Evolutionary conservation across 2,888 invertebrate species (phyloP).

Genomic region (Lithophane ornitopus): DNA sequence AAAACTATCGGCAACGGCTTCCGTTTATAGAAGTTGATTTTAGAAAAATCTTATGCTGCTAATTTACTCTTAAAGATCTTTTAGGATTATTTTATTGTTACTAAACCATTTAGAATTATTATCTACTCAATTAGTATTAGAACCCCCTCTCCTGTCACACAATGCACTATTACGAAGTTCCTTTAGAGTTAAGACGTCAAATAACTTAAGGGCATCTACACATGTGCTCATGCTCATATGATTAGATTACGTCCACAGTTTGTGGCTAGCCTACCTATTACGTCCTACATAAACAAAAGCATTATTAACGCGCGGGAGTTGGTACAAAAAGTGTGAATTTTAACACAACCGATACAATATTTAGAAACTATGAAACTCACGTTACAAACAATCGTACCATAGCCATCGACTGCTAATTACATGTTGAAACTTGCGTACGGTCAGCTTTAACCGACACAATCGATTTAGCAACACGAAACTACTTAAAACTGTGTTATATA

Average conservation of each 20-base stretch:
- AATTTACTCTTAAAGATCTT: no score
- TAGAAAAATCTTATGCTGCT: background rate
- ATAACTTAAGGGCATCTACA: background rate
- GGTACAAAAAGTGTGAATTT: slow-evolving; percentile 41
- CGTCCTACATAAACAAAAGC: slow-evolving; percentile 37
- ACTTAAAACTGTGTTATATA: background rate
- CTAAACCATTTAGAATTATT: background rate
- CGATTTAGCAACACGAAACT: slow-evolving; percentile 26
- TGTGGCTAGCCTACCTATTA: slow-evolving; percentile 17
- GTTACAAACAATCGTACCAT: slow-evolving; percentile 39
- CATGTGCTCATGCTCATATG: slow-evolving; percentile 3
- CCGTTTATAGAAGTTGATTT: background rate
- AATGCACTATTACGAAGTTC: background rate
- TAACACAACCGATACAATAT: slow-evolving; percentile 39
- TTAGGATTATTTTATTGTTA: background rate
- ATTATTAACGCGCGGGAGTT: slow-evolving; percentile 19
- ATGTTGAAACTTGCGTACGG: slow-evolving; percentile 32
- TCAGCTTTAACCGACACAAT: slow-evolving; percentile 20
- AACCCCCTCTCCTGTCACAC: background rate
- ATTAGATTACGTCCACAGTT: slow-evolving; percentile 6
- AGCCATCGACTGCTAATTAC: slow-evolving; percentile 34
- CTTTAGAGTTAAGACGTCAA: background rate
- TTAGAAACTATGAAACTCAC: slow-evolving; percentile 32
- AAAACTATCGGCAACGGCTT: slow-evolving; percentile 11
- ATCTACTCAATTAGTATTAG: background rate